These are phyloP conservation scores for Phaethon lepturus DNA, from an alignment of 2,113 vertebrate species.

Conservation along the genomic window DNA sequence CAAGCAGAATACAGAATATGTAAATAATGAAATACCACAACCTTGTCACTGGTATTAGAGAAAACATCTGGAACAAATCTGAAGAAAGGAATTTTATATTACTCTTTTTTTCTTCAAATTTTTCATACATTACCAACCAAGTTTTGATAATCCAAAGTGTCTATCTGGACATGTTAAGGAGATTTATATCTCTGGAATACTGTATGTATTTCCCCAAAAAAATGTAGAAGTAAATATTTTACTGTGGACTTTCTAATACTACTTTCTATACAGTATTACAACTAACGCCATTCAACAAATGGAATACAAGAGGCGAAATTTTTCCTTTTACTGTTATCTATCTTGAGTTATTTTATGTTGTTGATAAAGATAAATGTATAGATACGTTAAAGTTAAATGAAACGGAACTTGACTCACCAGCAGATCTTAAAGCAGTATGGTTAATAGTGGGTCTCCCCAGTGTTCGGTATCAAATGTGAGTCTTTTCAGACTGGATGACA, in stretches of 20 bases:
- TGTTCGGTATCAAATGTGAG: accelerated
- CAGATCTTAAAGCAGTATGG: neutral
- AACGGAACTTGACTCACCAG: neutral
- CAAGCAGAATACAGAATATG: neutral
- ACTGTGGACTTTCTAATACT: neutral
- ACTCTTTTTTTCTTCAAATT: neutral
- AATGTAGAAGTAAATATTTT: neutral
- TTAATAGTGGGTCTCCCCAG: neutral
- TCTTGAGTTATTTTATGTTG: neutral
- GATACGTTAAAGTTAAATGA: neutral
- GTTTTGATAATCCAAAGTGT: neutral
- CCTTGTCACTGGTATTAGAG: neutral
- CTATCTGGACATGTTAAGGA: neutral
- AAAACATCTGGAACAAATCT: neutral
- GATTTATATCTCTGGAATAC: neutral
- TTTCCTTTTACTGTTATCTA: neutral
- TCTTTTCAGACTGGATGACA: neutral
- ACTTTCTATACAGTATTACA: neutral
- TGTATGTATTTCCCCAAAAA: neutral
- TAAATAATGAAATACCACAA: neutral
- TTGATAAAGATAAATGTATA: neutral
- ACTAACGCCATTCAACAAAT: neutral
- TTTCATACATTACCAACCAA: neutral
- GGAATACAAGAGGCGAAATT: neutral
- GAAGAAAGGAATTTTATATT: neutral